These are phyloP conservation scores for Syngnathus rostellatus DNA, from an alignment of 2,797 vertebrate genomes.

Conservation along the genomic window DNA sequence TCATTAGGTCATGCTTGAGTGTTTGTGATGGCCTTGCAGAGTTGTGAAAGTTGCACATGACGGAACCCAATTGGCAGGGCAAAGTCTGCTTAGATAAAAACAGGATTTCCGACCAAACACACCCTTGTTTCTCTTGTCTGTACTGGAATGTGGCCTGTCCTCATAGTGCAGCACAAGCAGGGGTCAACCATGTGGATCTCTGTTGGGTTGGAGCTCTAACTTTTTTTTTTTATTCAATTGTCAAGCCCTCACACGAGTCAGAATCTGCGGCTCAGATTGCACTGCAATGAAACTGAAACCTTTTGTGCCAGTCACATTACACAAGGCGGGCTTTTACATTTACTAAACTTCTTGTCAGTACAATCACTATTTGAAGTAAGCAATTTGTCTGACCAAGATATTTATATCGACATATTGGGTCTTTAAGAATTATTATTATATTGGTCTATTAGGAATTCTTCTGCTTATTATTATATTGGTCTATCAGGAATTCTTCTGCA, in stretches of 20 bases:
- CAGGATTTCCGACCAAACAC: conserved; percentile 18
- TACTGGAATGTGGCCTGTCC: conserved; percentile 31
- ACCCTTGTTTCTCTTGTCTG: conserved; percentile 14
- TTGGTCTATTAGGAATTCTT: background rate
- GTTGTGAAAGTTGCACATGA: conserved; percentile 1
- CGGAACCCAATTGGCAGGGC: background rate
- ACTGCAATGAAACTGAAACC: background rate
- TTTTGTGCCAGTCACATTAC: background rate
- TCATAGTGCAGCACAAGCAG: conserved; percentile 1
- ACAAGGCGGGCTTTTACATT: background rate
- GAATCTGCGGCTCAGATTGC: background rate
- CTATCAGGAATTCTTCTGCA: background rate
- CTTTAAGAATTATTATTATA: too few species aligned
- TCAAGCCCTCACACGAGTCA: conserved; percentile 5
- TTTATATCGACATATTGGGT: background rate
- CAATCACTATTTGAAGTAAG: background rate
- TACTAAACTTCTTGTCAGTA: background rate
- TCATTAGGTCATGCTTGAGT: background rate
- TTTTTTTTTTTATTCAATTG: background rate
- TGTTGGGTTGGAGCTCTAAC: background rate
- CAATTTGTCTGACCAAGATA: background rate
- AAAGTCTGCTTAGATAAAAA: conserved; percentile 31
- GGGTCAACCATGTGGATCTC: background rate
- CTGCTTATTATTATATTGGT: too few species aligned
- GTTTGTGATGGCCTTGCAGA: background rate